Percentiles rank a stretch among this genome's conserved stretches.
These are phyloP conservation scores for Gallinago nigripennis DNA, from an alignment of 2,797 vertebrate species.

Conservation along the genomic window DNA sequence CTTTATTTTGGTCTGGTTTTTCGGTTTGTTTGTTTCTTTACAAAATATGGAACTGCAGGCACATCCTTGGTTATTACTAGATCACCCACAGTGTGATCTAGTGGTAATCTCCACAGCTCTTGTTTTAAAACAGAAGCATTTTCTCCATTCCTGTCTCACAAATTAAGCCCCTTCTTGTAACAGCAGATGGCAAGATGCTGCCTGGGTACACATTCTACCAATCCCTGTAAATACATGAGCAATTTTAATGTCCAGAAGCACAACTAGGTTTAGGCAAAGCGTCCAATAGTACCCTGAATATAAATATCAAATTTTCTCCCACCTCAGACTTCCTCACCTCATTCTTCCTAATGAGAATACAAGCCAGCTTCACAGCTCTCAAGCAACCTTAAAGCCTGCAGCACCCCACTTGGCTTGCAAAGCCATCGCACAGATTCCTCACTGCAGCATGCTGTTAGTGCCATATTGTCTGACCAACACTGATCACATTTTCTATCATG, in stretches of 20 bases:
- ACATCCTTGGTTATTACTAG: neutral
- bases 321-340: neutral
- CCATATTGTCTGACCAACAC: rapidly evolving
- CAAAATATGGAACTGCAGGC: neutral
- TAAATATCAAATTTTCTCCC: neutral
- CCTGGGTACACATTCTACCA: neutral
- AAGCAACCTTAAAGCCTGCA: neutral
- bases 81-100: neutral
- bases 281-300: neutral
- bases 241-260: neutral
- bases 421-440: neutral
- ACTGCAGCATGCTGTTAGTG: neutral
- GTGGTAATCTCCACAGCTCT: neutral
- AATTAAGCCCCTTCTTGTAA: neutral
- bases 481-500: neutral
- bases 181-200: neutral
- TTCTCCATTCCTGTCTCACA: neutral
- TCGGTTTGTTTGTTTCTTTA: neutral
- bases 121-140: neutral
- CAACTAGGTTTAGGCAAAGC: neutral
- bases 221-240: neutral
- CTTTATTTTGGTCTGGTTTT: neutral
- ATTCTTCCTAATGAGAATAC: neutral
- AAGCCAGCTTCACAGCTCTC: neutral
- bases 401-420: neutral